Evolutionary conservation across 1,140 invertebrate genomes (phyloP).

Genomic region (Drosophila athabasca): DNA sequence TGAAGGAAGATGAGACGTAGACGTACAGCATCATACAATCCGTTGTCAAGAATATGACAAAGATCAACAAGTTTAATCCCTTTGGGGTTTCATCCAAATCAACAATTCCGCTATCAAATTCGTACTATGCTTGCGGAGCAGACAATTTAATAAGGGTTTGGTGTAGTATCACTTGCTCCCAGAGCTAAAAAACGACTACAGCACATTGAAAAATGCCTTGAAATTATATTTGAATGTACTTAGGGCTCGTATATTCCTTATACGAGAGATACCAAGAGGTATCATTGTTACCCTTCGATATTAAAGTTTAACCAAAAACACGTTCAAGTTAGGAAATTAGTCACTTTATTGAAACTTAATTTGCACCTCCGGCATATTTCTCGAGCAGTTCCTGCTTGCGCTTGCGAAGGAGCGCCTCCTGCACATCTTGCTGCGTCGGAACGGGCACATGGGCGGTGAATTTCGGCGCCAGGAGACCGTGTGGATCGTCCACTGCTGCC

Average conservation of each 20-base stretch:
- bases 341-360: constrained; percentile 29
- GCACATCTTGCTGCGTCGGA: constrained; percentile 94
- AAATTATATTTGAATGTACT: constrained; percentile 10
- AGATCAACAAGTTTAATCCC: no score
- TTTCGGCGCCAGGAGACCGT: constrained; percentile 83
- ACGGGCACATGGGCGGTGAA: constrained; percentile 94
- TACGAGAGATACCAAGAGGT: background rate
- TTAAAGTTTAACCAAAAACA: background rate
- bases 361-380: constrained; percentile 86
- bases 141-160: no score
- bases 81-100: no score
- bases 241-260: constrained; percentile 7
- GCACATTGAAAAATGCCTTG: constrained; percentile 50
- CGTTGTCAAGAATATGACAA: no score
- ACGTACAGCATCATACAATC: no score
- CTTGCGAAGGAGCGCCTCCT: constrained; percentile 92
- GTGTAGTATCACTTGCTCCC: background rate
- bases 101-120: no score
- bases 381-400: constrained; percentile 95
- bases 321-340: background rate
- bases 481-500: constrained; percentile 56
- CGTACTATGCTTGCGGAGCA: no score
- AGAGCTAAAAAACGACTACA: constrained; percentile 6
- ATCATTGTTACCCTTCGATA: background rate
- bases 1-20: no score